These are phyloP conservation scores for Pheosia gnoma DNA, from an alignment of 2,888 invertebrate genomes.

Conservation along the genomic window DNA sequence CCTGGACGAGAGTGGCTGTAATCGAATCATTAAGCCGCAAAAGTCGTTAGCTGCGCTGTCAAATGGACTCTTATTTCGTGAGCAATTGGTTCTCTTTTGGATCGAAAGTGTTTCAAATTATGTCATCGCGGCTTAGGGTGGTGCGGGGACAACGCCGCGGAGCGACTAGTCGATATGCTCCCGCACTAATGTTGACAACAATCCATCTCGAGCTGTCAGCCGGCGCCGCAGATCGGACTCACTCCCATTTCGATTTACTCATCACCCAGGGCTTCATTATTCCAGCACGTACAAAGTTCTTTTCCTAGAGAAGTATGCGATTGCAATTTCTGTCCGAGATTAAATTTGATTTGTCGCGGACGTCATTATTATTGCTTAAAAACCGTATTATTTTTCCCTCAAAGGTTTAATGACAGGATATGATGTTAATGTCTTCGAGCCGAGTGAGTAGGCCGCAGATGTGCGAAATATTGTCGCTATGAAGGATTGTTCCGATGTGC, in stretches of 20 bases:
- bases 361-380: conserved; percentile 63
- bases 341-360: conserved; percentile 67
- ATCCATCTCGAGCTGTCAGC: conserved; percentile 79
- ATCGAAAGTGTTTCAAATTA: conserved; percentile 30
- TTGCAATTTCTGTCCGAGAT: conserved; percentile 65
- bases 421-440: conserved; percentile 65
- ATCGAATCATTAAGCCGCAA: conserved; percentile 56
- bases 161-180: conserved; percentile 77
- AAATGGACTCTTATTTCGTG: conserved; percentile 59
- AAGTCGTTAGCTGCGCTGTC: conserved; percentile 36
- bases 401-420: conserved; percentile 78
- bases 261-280: conserved; percentile 63
- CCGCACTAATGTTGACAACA: conserved; percentile 81
- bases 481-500: conserved; percentile 60
- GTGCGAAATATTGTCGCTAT: conserved; percentile 67
- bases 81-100: conserved; percentile 44
- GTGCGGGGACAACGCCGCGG: conserved; percentile 47
- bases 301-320: conserved; percentile 59
- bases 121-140: conserved; percentile 24
- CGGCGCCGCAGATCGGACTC: conserved; percentile 79
- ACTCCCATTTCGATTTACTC: conserved; percentile 81
- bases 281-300: conserved; percentile 42
- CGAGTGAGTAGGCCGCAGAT: conserved; percentile 61
- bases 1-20: conserved; percentile 62
- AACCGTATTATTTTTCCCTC: conserved; percentile 57